Evolutionary conservation across 2,888 invertebrate genomes (phyloP).

Genomic region (Drosophila mettleri): DNA sequence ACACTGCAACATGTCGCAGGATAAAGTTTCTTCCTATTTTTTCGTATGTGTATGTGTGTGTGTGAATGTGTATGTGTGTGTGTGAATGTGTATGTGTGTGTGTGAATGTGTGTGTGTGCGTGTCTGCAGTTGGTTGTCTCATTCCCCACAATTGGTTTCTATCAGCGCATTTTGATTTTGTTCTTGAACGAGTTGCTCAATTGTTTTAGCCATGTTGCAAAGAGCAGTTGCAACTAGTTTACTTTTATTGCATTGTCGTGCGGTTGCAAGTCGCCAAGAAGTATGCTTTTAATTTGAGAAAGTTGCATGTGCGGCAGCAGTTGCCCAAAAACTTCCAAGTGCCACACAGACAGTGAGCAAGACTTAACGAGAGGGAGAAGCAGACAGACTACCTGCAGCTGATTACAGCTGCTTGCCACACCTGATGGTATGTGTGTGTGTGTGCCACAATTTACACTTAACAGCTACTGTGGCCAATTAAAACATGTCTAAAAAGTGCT

Average conservation of each 20-base stretch:
- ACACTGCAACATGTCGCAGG: conserved; percentile 60
- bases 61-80: conserved; percentile 9
- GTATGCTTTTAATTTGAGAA: conserved; percentile 56
- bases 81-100: conserved; percentile 4
- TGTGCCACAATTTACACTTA: conserved; percentile 21
- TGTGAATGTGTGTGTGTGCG: conserved; percentile 9
- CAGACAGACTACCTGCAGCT: conserved; percentile 5
- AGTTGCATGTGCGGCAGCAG: conserved; percentile 29
- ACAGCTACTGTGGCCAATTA: conserved; percentile 21
- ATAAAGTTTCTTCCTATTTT: conserved; percentile 51
- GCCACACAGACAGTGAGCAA: conserved; percentile 5
- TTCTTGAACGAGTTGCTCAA: conserved; percentile 75
- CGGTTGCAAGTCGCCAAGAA: conserved; percentile 59
- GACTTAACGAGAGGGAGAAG: background rate
- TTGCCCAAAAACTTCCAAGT: conserved; percentile 39
- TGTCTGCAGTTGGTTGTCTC: conserved; percentile 9
- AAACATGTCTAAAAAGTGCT: conserved; percentile 28
- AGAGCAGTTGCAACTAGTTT: conserved; percentile 53
- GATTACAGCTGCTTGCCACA: conserved; percentile 29
- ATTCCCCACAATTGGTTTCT: conserved; percentile 65
- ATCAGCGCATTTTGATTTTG: conserved; percentile 79
- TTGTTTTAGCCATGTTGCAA: conserved; percentile 75
- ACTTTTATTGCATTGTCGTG: conserved; percentile 77
- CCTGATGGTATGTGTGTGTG: conserved; percentile 14
- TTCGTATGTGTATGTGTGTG: background rate